Evolutionary conservation across 2,888 invertebrate genomes (phyloP).

Genomic region (Orthosia gracilis): DNA sequence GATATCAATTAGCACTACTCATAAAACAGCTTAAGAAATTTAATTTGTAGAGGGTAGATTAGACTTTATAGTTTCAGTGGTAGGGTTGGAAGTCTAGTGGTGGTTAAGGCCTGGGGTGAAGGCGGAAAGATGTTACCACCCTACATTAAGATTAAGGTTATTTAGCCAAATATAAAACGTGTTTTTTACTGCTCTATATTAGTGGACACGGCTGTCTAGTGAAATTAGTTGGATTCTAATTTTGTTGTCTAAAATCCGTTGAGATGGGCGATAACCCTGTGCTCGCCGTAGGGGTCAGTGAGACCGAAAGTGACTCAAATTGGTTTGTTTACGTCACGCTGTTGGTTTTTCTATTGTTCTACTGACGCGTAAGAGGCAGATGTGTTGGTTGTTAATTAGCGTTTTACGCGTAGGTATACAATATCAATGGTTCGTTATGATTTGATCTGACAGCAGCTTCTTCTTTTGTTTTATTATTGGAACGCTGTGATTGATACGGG

Average conservation of each 20-base stretch:
- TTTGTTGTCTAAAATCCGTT: slow-evolving; percentile 69
- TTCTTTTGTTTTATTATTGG: slow-evolving; percentile 47
- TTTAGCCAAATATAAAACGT: slow-evolving; percentile 85
- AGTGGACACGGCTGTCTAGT: slow-evolving; percentile 89
- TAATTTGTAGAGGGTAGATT: not conserved
- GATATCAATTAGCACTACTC: slow-evolving; percentile 80
- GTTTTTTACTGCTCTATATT: slow-evolving; percentile 85
- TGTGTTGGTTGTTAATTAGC: slow-evolving; percentile 54
- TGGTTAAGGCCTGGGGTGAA: slow-evolving; percentile 56
- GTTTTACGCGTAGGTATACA: slow-evolving; percentile 32
- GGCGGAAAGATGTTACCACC: slow-evolving; percentile 86
- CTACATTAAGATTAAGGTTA: slow-evolving; percentile 86
- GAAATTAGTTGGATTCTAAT: slow-evolving; percentile 80
- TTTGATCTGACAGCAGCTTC: slow-evolving; percentile 45
- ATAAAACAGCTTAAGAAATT: slow-evolving; percentile 59
- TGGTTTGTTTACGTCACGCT: slow-evolving; percentile 66
- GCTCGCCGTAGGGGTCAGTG: slow-evolving; percentile 57
- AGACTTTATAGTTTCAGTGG: not conserved
- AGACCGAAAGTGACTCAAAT: slow-evolving; percentile 60
- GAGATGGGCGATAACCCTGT: slow-evolving; percentile 64
- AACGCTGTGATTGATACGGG: slow-evolving; percentile 28
- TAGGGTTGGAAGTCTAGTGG: slow-evolving; percentile 39
- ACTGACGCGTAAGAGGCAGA: slow-evolving; percentile 54
- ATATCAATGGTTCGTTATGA: slow-evolving; percentile 54
- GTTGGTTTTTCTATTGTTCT: slow-evolving; percentile 68